Evolutionary conservation across 2,888 invertebrate species (phyloP), one percentile per base, ranked within the genome.

Genomic region (Diachrysia chrysitis): DNA sequence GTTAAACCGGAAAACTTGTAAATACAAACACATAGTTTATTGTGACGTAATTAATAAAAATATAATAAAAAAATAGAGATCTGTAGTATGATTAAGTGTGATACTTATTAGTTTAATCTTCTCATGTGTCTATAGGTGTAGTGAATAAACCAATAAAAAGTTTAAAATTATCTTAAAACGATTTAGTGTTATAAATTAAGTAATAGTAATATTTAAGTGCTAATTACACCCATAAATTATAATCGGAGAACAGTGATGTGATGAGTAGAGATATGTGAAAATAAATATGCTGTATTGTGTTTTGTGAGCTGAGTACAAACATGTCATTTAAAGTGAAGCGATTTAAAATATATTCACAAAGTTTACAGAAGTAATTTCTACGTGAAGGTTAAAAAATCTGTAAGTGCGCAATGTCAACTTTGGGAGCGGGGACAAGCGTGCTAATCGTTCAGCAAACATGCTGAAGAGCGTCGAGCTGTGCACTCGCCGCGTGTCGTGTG

Each of bases 351-450:
- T 76, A n/a, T 66, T 64, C 73, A 79, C 76, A 69, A 81, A 87
- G 90, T 91, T 90, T 89, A 85, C 89, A 78, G 66, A 89, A 91
- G 84, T 89, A 89, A 90, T 92, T 91, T 89, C 80, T 87, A 88
- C 82, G 83, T 84, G 85, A 92, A 93, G 92, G 92, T 92, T 92
- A 88, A 89, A 91, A 90, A 92, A 91, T 91, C 90, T 82, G 89
- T 91, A 90, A 92, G 93, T 92, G 92, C 89, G 92, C 90, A 93
- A 93, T 94, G 94, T 93, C 92, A 91, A 93, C 92, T 92, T 91
- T 90, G 88, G 88, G 76, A 88, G 90, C 89, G 88, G 90, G 90
- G 88, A 91, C 90, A 88, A 91, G 86, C 80, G 85, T 91, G 94
- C 86, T 95, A 95, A 95, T 94, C 95, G 90, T 84, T 90, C 82